These are phyloP conservation scores for Diploptera punctata DNA, from an alignment of 2,888 invertebrate genomes.

Conservation along the genomic window DNA sequence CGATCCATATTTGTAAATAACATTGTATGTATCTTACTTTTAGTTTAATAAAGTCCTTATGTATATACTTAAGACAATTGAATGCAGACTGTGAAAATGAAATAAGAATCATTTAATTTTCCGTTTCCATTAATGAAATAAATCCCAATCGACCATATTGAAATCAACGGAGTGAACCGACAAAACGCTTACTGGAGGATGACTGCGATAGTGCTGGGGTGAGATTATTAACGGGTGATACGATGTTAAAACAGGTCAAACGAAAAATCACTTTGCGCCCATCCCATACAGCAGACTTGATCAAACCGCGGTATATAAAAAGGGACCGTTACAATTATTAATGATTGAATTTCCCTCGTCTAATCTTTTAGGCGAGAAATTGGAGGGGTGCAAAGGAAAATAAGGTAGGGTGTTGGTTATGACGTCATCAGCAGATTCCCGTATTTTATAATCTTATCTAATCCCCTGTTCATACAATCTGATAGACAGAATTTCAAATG, in stretches of 20 bases:
- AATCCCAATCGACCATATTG: not conserved
- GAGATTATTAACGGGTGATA: conserved; percentile 9
- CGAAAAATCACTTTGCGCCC: conserved; percentile 13
- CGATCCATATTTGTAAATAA: too few relatives aligned
- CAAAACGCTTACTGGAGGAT: not conserved
- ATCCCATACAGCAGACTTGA: not conserved
- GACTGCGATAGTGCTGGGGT: not conserved
- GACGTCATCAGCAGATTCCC: conserved; percentile 32
- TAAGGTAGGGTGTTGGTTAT: conserved; percentile 1
- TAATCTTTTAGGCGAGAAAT: conserved; percentile 18
- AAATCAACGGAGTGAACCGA: not conserved
- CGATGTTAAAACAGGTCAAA: conserved; percentile 11
- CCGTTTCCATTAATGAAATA: not conserved
- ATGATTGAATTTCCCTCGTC: conserved; percentile 1
- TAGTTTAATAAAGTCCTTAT: too few relatives aligned
- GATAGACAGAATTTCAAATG: not conserved
- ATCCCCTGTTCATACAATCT: conserved; percentile 17
- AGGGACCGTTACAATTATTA: conserved; percentile 13
- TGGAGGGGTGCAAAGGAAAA: not conserved
- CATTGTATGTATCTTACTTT: too few relatives aligned
- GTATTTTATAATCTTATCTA: conserved; percentile 36
- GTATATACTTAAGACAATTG: too few relatives aligned
- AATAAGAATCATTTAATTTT: conserved; percentile 6
- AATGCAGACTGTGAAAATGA: not conserved
- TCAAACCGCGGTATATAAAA: not conserved